phyloP scores from a whole-genome alignment of 2,113 vertebrate species.

The Mus pahari region DNA sequence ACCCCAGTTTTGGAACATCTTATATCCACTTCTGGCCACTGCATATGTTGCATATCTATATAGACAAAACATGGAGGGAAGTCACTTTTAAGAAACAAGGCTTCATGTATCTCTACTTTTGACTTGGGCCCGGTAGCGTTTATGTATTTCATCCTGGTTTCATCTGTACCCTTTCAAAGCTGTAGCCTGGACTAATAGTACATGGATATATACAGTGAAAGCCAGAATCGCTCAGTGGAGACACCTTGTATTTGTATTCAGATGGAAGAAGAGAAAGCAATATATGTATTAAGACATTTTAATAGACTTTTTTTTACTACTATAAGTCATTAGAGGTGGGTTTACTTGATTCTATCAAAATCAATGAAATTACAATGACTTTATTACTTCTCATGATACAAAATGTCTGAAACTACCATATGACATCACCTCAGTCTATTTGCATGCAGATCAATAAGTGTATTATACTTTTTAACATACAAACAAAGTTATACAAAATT shows the following conservation, averaged over 20 bases:
- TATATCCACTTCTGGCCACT: not conserved
- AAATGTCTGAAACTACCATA: not conserved
- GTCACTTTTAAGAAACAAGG: not conserved
- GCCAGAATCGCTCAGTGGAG: not conserved
- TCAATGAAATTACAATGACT: not conserved
- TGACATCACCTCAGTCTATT: not conserved
- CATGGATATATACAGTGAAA: not conserved
- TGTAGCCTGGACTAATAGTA: not conserved
- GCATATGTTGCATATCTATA: not conserved
- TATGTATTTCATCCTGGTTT: not conserved
- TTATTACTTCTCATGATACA: not conserved
- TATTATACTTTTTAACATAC: not conserved
- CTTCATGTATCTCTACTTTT: not conserved
- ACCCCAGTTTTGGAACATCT: not conserved
- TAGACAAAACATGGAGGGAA: not conserved
- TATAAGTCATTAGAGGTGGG: not conserved
- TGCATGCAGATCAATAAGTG: not conserved
- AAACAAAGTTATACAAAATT: conserved; percentile 28
- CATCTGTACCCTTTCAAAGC: not conserved
- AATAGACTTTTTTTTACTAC: rapidly evolving
- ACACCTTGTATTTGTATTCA: not conserved
- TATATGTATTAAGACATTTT: not conserved
- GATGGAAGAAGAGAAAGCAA: not conserved
- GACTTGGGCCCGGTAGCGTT: not conserved
- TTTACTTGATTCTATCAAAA: not conserved